Conservation (phyloP, 92 coral and sea anemone genomes). For the Montipora capitata region DNA sequence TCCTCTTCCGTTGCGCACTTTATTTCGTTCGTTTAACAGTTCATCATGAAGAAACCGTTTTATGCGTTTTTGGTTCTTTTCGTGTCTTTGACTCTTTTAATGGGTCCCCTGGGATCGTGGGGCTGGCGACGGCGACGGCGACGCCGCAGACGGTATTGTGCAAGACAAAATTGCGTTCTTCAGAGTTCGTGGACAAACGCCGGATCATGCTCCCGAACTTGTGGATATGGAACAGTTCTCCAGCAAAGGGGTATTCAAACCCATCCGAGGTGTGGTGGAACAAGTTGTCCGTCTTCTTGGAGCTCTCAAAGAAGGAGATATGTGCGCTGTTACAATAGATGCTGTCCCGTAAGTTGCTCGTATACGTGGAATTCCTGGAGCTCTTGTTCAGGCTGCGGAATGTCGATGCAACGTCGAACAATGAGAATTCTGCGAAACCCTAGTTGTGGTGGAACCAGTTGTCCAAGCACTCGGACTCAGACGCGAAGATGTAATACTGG, state of each 20-base stretch:
- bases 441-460: conserved; percentile 41
- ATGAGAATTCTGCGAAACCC: conserved; percentile 44
- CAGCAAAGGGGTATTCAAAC: not conserved
- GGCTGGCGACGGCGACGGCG: conserved; percentile 1
- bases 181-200: not conserved
- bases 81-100: not conserved
- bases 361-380: conserved; percentile 69
- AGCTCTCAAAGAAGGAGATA: not conserved
- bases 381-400: conserved; percentile 61
- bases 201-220: conserved; percentile 37
- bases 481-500: conserved; percentile 80
- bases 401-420: conserved; percentile 45
- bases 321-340: conserved; percentile 32
- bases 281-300: conserved; percentile 11
- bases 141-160: not conserved
- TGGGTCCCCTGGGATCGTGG: conserved; percentile 3
- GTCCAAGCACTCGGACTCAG: conserved; percentile 58
- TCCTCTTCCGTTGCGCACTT: not conserved
- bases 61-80: not conserved
- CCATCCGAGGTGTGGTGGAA: conserved; percentile 30
- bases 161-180: not conserved
- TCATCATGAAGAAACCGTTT: not conserved
- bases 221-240: conserved; percentile 24
- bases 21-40: not conserved
- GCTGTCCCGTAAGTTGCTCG: conserved; percentile 71